Evolutionary conservation across 2,113 vertebrate species (phyloP).

Genomic region (Rhodinocichla rosea): DNA sequence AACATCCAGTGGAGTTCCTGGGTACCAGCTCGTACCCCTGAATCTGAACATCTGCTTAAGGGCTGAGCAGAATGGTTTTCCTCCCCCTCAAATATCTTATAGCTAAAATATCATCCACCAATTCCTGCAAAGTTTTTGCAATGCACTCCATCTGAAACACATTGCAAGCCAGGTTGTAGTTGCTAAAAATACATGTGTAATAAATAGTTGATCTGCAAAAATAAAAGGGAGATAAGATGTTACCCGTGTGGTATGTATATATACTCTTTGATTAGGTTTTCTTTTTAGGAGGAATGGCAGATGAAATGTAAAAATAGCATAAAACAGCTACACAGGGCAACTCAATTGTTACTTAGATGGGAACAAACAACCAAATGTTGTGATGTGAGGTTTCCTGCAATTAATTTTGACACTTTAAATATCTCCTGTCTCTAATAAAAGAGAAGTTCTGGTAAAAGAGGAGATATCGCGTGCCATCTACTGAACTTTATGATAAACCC

Average conservation of each 20-base stretch:
- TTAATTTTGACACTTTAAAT: constrained; percentile 3
- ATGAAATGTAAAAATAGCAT: constrained; percentile 48
- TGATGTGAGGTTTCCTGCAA: neutral
- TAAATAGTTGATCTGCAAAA: constrained; percentile 25
- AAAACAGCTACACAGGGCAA: neutral
- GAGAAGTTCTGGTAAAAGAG: neutral
- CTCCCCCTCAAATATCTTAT: neutral
- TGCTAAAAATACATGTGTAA: constrained; percentile 55
- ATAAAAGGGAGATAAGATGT: constrained; percentile 19
- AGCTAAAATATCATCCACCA: constrained; percentile 26
- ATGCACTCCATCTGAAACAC: constrained; percentile 22
- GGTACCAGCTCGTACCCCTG: neutral
- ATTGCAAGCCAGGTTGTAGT: constrained; percentile 34
- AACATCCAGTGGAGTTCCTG: neutral
- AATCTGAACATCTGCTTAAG: constrained; percentile 44
- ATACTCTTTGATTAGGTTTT: constrained; percentile 29
- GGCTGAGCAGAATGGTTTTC: neutral
- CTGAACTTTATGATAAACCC: constrained; percentile 28
- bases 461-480: constrained; percentile 19
- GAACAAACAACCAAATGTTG: neutral
- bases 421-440: neutral
- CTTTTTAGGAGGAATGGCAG: constrained; percentile 10
- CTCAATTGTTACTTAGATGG: neutral
- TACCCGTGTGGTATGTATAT: neutral
- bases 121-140: neutral